Base-by-base conservation (phyloP, 2,113 vertebrate genomes). In the Columba livia region DNA sequence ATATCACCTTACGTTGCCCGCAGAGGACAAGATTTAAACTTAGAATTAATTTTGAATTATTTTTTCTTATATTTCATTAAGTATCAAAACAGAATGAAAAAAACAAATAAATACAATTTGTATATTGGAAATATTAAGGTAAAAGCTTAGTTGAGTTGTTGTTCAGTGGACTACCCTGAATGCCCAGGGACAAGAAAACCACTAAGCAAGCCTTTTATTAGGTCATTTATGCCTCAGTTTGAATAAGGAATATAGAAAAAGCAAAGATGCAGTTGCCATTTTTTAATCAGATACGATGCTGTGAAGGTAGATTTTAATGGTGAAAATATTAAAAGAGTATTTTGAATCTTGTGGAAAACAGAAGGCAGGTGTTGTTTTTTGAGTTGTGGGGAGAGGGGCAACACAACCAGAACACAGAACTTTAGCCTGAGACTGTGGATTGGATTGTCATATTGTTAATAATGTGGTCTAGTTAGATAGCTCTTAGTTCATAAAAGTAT, bases 391-490 rank as follows among this genome's bases (percentile, higher is more conserved):
- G 15, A 44, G 5, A 44, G 13, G 24, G 26, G 4, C 15, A 60
- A 44, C 0, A 0, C 6, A 73, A n/a, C 36, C 31, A 47, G 42
- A 67, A 53, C 8, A 34, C 4, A 21, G 28, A 67, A 26, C 2
- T 81, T 73, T 8, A 88, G 31, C 2, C 17, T 61, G 25, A 66
- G 15, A 15, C 9, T 11, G 12, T 50, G 24, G 6, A 56, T 38
- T 77, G 29, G 9, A 40, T 40, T 40, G 40, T 47, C 62, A 8
- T 12, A 36, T 34, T 75, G 4, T 71, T 47, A 23, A 38, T 60
- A 44, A 34, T 10, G 19, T 17, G 70, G 1, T 32, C 14, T 36
- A 48, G 3, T 25, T 47, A 80, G 7, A 25, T 31, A 54, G 24
- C 2, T n/a, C 57, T 44, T 40, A 53, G 13, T 29, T 64, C 21